These are phyloP conservation scores for Brachyrhaphis roseni DNA, from an alignment of 2,797 vertebrate species.

Conservation along the genomic window DNA sequence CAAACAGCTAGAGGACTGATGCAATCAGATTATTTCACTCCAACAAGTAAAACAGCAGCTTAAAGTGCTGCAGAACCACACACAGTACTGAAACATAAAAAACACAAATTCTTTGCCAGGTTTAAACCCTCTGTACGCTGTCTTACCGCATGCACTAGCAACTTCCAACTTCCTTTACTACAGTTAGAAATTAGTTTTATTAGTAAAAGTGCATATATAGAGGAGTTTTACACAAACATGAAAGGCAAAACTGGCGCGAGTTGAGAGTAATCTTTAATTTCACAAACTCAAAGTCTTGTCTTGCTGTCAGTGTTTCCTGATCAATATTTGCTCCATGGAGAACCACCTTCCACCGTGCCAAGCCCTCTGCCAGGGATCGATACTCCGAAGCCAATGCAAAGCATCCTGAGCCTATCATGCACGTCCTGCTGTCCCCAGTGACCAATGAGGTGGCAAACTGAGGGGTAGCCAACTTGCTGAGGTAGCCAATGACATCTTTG, in stretches of 20 bases:
- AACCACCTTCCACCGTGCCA: constrained; percentile 39
- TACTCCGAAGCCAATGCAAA: constrained; percentile 48
- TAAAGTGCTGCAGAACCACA: constrained; percentile 12
- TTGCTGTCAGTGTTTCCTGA: constrained; percentile 24
- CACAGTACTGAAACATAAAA: not conserved
- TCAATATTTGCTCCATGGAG: constrained; percentile 48
- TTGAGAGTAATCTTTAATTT: constrained; percentile 3
- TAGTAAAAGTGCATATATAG: not conserved
- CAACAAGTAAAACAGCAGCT: constrained; percentile 52
- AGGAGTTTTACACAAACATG: not conserved
- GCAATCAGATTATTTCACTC: constrained; percentile 54
- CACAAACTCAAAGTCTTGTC: not conserved
- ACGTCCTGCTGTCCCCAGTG: constrained; percentile 44
- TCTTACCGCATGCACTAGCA: not conserved
- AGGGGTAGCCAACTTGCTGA: constrained; percentile 63
- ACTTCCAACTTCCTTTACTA: not conserved
- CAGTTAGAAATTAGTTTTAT: not conserved
- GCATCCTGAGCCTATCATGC: constrained; percentile 56
- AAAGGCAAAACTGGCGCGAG: not conserved
- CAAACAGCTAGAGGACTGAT: constrained; percentile 39
- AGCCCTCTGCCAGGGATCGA: constrained; percentile 56
- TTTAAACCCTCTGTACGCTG: constrained; percentile 25
- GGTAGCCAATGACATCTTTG: constrained; percentile 71
- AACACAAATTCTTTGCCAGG: not conserved
- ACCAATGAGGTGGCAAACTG: constrained; percentile 64